Percentiles rank a stretch among this genome's conserved stretches.
phyloP scores from a whole-genome alignment of 2,888 invertebrate genomes.

The Octodonta nipae region DNA sequence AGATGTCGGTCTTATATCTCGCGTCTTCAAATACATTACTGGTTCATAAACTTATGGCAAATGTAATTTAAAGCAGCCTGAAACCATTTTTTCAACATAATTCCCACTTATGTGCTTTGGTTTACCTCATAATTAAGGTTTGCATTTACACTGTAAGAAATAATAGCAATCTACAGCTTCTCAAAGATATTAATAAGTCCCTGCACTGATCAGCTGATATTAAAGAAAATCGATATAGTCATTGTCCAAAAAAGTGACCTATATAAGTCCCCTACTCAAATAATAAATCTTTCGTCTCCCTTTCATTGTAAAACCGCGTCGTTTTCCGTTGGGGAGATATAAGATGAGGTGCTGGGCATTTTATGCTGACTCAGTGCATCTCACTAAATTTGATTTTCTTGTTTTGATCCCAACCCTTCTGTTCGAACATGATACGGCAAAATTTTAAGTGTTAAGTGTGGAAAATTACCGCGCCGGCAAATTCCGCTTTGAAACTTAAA shows the following conservation, averaged over 20 bases:
- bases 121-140: too few species aligned
- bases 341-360: slow-evolving; percentile 15
- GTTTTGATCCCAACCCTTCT: too few species aligned
- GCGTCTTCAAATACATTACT: too few species aligned
- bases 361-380: slow-evolving; percentile 16
- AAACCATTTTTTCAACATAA: too few species aligned
- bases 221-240: slow-evolving; percentile 15
- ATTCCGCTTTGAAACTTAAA: too few species aligned
- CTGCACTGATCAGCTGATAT: slow-evolving; percentile 18
- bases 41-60: too few species aligned
- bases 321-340: slow-evolving; percentile 1
- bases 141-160: not conserved
- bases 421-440: too few species aligned
- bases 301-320: slow-evolving; percentile 10
- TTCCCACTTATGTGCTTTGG: too few species aligned
- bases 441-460: too few species aligned
- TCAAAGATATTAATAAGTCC: not conserved
- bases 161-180: not conserved
- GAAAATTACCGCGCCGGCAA: too few species aligned
- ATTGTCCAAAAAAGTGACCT: slow-evolving; percentile 21
- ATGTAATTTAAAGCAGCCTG: too few species aligned
- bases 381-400: slow-evolving; percentile 2
- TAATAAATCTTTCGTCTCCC: slow-evolving; percentile 20
- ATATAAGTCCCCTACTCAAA: slow-evolving; percentile 21
- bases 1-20: too few species aligned